Conservation (phyloP, 2,113 vertebrate species). For the Rallus limicola region DNA sequence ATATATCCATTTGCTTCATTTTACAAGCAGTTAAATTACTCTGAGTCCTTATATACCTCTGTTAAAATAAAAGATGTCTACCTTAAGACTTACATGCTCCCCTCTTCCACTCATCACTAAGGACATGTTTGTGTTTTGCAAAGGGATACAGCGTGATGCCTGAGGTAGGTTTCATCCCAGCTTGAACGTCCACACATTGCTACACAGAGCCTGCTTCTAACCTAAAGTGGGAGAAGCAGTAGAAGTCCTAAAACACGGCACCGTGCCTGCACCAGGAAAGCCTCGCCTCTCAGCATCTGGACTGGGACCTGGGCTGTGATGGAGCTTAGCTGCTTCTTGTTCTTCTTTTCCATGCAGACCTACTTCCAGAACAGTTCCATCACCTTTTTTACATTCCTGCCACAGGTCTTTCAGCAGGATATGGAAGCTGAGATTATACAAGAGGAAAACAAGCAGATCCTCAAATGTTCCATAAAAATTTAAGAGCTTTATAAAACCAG, state of each 20-base stretch:
- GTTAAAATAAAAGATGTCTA: not conserved
- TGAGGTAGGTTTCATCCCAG: not conserved
- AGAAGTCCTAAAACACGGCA: not conserved
- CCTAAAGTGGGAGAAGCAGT: not conserved
- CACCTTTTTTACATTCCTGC: not conserved
- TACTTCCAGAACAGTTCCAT: not conserved
- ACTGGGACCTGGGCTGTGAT: not conserved
- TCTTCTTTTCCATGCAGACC: not conserved
- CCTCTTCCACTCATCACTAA: not conserved
- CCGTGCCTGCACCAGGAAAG: not conserved
- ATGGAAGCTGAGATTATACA: not conserved
- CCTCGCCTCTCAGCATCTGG: not conserved
- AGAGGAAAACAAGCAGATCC: not conserved
- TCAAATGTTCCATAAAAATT: not conserved
- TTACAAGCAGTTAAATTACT: constrained; percentile 3
- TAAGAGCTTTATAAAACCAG: not conserved
- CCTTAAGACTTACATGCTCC: not conserved
- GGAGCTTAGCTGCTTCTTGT: not conserved
- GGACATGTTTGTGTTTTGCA: not conserved
- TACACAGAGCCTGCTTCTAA: not conserved
- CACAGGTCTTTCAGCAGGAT: not conserved
- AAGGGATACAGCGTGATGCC: not conserved
- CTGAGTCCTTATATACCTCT: not conserved
- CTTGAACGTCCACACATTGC: not conserved
- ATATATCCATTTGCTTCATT: not conserved